Base-by-base conservation (phyloP, 1,140 invertebrate genomes). In the Trichonephila clavata region DNA sequence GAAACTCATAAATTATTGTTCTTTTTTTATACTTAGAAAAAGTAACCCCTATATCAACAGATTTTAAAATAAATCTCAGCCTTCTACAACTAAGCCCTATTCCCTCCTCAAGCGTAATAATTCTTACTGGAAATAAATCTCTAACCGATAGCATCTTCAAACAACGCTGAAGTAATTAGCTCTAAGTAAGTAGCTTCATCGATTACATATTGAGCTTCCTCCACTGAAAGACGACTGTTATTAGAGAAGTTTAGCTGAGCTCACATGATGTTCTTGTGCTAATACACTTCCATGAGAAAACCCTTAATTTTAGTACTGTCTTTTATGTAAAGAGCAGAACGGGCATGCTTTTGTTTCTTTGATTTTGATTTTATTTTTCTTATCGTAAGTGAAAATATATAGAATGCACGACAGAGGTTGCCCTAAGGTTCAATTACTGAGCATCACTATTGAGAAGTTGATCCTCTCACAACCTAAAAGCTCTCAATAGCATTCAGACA, bases 401-500 rank as follows among this genome's bases (percentile, higher is more conserved):
- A 68, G 65, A 68, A 24, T n/a, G n/a, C n/a, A 24, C n/a, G 65
- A 68, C 65, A 68, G 65, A n/a, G n/a, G 27, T 68, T 24, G 65
- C n/a, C 65, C 10, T 20, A 68, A 68, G 65, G 21, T 68, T 68
- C 65, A 68, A 68, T 68, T 68, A 68, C 65, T 13, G 21, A 68
- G 13, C 65, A 68, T 20, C 21, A 21, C n/a, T 24, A 2, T 21
- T 68, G 65, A 68, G 65, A 68, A 68, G 65, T 27, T 68, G 24
- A 68, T 68, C 65, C 65, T 27, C 65, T 68, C 65, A n/a, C n/a
- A 68, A 68, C 24, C 21, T 68, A 68, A 68, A 68, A 68, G 65
- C 65, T 27, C 65, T 68, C 65, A 10, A 24, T n/a, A 68, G 65
- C n/a, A 68, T 68, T 68, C 65, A 68, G 10, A 68, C 65, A 68